Base-by-base conservation (phyloP, 37 sponge, comb jelly and placozoan genomes). In the Eunapius fragilis region DNA sequence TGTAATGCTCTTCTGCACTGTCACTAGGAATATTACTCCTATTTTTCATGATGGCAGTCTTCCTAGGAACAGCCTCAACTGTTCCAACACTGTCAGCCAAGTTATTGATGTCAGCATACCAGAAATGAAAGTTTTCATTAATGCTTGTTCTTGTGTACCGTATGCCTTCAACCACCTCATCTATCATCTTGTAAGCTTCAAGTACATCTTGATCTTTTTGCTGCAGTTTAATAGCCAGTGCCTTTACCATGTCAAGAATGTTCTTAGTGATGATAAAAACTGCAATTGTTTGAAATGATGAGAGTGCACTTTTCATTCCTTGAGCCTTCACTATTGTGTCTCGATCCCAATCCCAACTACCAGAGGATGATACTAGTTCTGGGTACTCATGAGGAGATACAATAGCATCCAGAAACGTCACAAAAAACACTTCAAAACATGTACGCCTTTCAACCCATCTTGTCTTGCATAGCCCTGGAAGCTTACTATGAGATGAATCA, bases 391-490 rank as follows among this genome's bases (percentile, higher is more conserved):
- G n/a, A n/a, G n/a, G n/a, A n/a, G 41, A 41, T 41, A 41, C 6
- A 41, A 41, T 41, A 41, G 41, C 41, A 41, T 41, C 41, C 41
- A 84, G 38, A 70, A 73, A 88, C 14, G 78, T 87, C 31, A 88
- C 35, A 48, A 82, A 31, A 78, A 85, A 87, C 17, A 76, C 89
- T 26, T 88, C 83, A 49, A 84, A 85, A 74, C 89, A 87, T 34
- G 84, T 88, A 71, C 73, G 84, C 41, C 89, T 58, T 34, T 88
- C 89, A 27, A 74, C 77, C 77, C 89, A 88, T 74, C 89, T 34
- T 13, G 87, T 87, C 67, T 87, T 87, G 30, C 83, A 88, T 67
- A 88, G 84, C n/a, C 89, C 89, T 28, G 78, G 83, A 58, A 86
- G 70, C 69, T 75, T 88, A 34, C n/a, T 87, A 37, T 76, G 89